Base-by-base conservation (phyloP, 1,140 invertebrate species). In the Berghia stephanieae region DNA sequence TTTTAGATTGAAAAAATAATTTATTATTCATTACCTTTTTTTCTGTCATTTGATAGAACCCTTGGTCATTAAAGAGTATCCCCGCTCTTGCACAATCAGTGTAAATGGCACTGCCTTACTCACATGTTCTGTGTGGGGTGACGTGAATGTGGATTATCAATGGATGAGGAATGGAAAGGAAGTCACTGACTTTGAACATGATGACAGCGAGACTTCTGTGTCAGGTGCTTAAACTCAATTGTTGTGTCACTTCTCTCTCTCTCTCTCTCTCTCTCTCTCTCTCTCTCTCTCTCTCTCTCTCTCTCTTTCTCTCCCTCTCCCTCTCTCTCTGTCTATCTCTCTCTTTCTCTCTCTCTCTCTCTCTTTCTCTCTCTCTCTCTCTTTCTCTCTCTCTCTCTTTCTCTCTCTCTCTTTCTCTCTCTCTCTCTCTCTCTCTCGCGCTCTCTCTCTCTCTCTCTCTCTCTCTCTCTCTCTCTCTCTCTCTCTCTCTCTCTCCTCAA, bases 51-150 rank as follows among this genome's bases (percentile, higher is more conserved):
- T n/a, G n/a, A n/a, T n/a, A n/a, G n/a, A n/a, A n/a, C n/a, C n/a
- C n/a, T n/a, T n/a, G n/a, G n/a, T n/a, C n/a, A 60, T 44, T 21
- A 55, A 40, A 57, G 67, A 69, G 69, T 71, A 66, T 66, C 77
- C 71, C n/a, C 42, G 40, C 2, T 21, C 43, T 6, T 74, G 70
- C 34, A 68, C 71, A 38, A 52, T 74, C n/a, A 68, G 13, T 52
- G 2, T 52, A 10, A 52, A 38, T 27, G 57, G 43, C 34, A 78
- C 46, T 68, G 68, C 49, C 31, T n/a, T 74, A 27, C 69, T 63
- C 69, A 74, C 42, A 24, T 70, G 49, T 70, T 24, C 44, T 10
- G 21, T 44, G 16, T 70, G 44, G 38, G 13, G 75, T 42, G 34
- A 38, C 38, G 36, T n/a, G 31, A 16, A 34, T 8, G 2, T 10